A percentile compares a stretch with the other conserved stretches of the same genome.
These are phyloP conservation scores for Apamea monoglypha DNA, from an alignment of 2,888 invertebrate genomes.

Conservation along the genomic window DNA sequence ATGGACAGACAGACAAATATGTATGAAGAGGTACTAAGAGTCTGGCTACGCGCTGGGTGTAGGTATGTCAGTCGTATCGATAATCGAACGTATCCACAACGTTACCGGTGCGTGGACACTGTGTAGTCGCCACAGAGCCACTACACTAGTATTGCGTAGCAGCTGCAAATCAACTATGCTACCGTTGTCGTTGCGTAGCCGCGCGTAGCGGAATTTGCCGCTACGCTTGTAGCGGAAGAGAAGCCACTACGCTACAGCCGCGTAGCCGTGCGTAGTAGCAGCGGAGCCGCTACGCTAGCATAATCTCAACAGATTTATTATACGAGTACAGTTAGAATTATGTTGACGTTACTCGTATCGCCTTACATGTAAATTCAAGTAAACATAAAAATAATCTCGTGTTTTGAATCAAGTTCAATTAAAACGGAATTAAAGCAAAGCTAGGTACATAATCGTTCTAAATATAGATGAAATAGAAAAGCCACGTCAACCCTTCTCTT, in stretches of 20 bases:
- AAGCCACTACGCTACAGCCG: background rate
- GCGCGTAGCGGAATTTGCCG: background rate
- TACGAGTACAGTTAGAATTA: slow-evolving; percentile 6
- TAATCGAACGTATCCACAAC: no score
- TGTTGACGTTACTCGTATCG: slow-evolving; percentile 32
- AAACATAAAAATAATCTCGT: slow-evolving; percentile 35
- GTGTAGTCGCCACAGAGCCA: background rate
- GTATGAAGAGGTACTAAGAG: background rate
- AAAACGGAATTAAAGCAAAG: slow-evolving; percentile 70
- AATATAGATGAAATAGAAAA: slow-evolving; percentile 61
- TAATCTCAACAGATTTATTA: background rate
- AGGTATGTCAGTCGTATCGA: background rate
- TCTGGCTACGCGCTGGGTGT: background rate
- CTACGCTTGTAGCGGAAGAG: slow-evolving; percentile 3
- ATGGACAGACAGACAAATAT: slow-evolving; percentile 13
- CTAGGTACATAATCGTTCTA: slow-evolving; percentile 46
- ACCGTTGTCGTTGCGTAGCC: background rate
- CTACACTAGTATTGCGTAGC: background rate
- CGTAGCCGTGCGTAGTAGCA: slow-evolving; percentile 3
- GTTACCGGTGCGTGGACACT: background rate
- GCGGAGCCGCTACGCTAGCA: slow-evolving; percentile 4
- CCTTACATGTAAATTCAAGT: slow-evolving; percentile 27
- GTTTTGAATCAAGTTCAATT: slow-evolving; percentile 72
- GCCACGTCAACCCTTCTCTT: slow-evolving; percentile 82
- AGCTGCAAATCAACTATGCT: background rate